Percentiles rank a stretch among this genome's conserved stretches.
Conservation (phyloP, 1,140 invertebrate species). For the Lasioglossum baleicum region DNA sequence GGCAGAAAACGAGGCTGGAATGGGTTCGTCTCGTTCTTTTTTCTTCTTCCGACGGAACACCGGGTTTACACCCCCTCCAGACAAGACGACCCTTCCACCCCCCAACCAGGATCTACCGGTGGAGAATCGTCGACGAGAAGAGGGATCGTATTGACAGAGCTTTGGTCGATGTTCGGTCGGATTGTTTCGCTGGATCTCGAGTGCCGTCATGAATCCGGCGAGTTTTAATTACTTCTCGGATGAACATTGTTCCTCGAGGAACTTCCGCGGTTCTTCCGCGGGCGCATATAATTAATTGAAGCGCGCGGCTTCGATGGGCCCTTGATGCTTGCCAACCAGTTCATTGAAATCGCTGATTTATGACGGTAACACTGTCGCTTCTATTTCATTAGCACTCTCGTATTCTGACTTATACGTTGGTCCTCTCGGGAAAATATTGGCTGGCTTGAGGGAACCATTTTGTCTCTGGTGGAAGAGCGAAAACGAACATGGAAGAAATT, state of each 20-base stretch:
- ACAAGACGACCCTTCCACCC: slow-evolving; percentile 19
- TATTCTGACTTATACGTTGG: too few species aligned
- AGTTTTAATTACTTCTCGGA: slow-evolving; percentile 12
- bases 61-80: slow-evolving; percentile 39
- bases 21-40: slow-evolving; percentile 41
- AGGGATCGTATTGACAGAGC: slow-evolving; percentile 30
- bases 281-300: slow-evolving; percentile 1
- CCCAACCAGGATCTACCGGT: not conserved
- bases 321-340: too few species aligned
- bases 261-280: not conserved
- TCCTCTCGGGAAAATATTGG: too few species aligned
- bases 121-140: slow-evolving; percentile 4
- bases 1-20: slow-evolving; percentile 17
- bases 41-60: slow-evolving; percentile 38
- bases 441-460: too few species aligned
- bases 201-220: not conserved
- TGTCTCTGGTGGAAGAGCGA: too few species aligned
- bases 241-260: not conserved
- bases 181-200: slow-evolving; percentile 21
- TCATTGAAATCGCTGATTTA: too few species aligned
- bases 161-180: slow-evolving; percentile 28
- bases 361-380: too few species aligned
- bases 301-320: not conserved
- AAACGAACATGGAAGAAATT: too few species aligned
- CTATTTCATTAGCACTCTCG: too few species aligned